A percentile compares a stretch with the other conserved stretches of the same genome.
Conservation (phyloP, 1,140 invertebrate genomes). For the Fopius arisanus region DNA sequence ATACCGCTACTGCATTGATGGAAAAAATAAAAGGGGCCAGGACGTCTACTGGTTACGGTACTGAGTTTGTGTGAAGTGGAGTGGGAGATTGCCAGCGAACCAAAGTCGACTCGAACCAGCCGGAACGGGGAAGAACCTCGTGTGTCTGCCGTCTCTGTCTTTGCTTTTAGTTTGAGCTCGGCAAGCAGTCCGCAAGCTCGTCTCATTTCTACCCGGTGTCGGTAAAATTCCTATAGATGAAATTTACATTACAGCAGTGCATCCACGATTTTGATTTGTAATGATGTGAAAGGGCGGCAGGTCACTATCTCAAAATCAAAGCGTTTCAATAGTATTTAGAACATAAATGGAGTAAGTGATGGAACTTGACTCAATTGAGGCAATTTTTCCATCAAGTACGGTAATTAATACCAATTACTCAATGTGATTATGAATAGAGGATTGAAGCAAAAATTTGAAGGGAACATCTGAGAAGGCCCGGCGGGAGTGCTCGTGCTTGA, state of each 20-base stretch:
- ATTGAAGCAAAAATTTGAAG: too few relatives aligned
- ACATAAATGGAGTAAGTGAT: not conserved
- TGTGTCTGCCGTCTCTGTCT: constrained; percentile 32
- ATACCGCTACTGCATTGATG: not conserved
- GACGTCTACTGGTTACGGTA: not conserved
- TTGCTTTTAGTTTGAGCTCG: constrained; percentile 24
- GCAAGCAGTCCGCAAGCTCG: constrained; percentile 18
- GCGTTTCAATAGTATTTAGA: not conserved
- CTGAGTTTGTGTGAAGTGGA: constrained; percentile 3
- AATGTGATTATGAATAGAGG: not conserved
- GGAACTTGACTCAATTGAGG: not conserved
- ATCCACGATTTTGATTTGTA: not conserved
- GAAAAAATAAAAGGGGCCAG: not conserved
- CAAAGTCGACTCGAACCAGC: constrained; percentile 24
- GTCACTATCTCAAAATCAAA: not conserved
- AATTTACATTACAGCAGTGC: not conserved
- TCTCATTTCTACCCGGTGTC: not conserved
- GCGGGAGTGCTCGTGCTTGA: constrained; percentile 17
- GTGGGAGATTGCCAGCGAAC: constrained; percentile 14
- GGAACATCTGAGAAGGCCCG: not conserved
- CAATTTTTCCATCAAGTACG: not conserved
- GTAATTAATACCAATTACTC: not conserved
- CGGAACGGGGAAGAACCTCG: constrained; percentile 32
- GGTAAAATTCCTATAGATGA: not conserved
- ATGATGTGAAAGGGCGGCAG: not conserved